A percentile compares a stretch with the other conserved stretches of the same genome.
These are phyloP conservation scores for Scytalopus superciliaris DNA, from an alignment of 2,113 vertebrate species.

Conservation along the genomic window DNA sequence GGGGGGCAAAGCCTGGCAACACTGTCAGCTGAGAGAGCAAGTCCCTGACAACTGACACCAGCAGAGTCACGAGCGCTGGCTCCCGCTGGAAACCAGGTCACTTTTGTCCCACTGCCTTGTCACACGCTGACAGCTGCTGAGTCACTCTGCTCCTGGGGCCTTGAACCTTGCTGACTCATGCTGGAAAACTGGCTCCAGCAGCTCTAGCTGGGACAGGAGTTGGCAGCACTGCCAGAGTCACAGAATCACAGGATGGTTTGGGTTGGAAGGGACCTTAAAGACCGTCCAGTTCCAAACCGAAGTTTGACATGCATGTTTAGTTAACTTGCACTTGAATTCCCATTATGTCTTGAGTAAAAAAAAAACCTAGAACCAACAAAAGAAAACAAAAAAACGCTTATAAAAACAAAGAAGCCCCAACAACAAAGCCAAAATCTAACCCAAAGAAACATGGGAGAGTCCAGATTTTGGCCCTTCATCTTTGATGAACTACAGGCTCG, in stretches of 20 bases:
- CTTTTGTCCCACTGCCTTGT: background rate
- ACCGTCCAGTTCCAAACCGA: background rate
- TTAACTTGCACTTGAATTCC: background rate
- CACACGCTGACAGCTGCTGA: conserved; percentile 4
- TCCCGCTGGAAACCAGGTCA: conserved; percentile 15
- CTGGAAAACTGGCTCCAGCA: background rate
- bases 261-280: background rate
- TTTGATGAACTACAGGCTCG: background rate
- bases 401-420: background rate
- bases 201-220: rapidly evolving
- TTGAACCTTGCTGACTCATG: conserved; percentile 12
- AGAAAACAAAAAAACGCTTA: background rate
- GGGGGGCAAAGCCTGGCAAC: background rate
- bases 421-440: background rate
- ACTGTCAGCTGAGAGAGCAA: conserved; percentile 32
- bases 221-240: background rate
- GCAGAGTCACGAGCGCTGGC: conserved; percentile 13
- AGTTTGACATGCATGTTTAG: background rate
- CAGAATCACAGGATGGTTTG: background rate
- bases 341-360: background rate
- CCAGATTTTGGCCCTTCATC: background rate
- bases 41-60: background rate
- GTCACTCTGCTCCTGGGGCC: background rate
- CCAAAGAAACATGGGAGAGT: background rate
- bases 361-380: background rate